Percentiles rank a stretch among this genome's conserved stretches.
phyloP scores from a whole-genome alignment of 2,888 invertebrate species.

The Cylindroiulus punctatus region DNA sequence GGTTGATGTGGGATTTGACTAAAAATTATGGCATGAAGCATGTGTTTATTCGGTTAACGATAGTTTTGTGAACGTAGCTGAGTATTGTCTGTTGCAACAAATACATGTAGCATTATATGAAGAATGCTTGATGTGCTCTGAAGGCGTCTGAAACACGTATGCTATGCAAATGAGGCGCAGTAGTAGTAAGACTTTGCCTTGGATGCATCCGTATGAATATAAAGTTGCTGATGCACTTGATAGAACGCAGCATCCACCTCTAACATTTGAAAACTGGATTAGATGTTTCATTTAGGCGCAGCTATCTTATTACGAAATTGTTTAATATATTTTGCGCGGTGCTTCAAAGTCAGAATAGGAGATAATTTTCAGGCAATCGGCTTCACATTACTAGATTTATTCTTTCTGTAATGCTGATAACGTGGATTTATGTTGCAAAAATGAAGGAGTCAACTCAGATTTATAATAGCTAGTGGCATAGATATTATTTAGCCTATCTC shows the following conservation, averaged over 20 bases:
- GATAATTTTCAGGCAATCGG: not conserved
- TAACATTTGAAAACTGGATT: not conserved
- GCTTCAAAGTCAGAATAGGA: not conserved
- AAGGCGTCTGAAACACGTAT: not conserved
- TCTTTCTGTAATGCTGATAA: conserved; percentile 6
- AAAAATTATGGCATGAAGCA: too few species aligned
- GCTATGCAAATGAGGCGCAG: not conserved
- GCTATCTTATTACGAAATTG: conserved; percentile 1
- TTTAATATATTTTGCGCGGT: not conserved
- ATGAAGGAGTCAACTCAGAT: not conserved
- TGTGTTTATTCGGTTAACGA: too few species aligned
- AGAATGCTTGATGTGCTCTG: not conserved
- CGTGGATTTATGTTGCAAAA: conserved; percentile 2
- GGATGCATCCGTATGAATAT: not conserved
- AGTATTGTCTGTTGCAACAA: too few species aligned
- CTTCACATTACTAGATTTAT: not conserved
- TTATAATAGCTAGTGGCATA: conserved; percentile 9
- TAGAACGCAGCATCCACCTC: not conserved
- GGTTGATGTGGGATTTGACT: too few species aligned
- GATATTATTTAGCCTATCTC: conserved; percentile 20
- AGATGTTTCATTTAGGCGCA: not conserved
- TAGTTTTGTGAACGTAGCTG: too few species aligned
- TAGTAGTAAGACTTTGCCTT: not conserved
- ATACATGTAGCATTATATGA: too few species aligned
- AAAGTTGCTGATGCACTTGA: too few species aligned